phyloP scores from a whole-genome alignment of 2,797 vertebrate genomes.

The Vireo griseus region DNA sequence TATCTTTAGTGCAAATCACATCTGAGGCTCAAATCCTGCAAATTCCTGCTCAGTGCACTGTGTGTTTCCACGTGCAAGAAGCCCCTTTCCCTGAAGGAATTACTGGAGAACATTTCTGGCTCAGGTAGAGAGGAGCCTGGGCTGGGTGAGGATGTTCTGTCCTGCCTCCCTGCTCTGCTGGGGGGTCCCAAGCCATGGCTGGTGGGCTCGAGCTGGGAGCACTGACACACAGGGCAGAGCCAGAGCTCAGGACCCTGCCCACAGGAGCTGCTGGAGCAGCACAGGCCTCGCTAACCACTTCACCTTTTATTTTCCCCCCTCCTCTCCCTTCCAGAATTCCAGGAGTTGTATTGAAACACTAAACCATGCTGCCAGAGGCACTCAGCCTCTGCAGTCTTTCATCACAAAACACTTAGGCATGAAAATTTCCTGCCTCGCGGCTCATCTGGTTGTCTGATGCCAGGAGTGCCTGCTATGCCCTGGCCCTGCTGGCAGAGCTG shows the following conservation, averaged over 20 bases:
- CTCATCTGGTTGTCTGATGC: not conserved
- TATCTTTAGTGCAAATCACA: not conserved
- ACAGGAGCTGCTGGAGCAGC: not conserved
- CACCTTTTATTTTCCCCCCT: not conserved
- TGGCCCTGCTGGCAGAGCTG: not conserved
- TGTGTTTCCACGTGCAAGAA: not conserved
- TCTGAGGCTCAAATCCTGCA: not conserved
- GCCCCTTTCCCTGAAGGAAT: not conserved
- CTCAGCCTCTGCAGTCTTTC: not conserved
- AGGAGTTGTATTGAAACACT: not conserved
- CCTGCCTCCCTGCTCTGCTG: not conserved
- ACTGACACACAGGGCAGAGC: not conserved
- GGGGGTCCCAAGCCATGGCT: accelerated
- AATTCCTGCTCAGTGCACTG: accelerated
- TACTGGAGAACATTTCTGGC: not conserved
- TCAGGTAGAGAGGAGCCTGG: not conserved
- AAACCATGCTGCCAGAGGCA: not conserved
- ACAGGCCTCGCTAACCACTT: not conserved
- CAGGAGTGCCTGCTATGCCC: not conserved
- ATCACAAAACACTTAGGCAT: not conserved
- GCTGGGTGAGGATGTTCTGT: not conserved
- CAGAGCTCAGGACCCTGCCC: not conserved
- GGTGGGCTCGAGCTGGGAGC: not conserved
- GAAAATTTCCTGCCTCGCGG: not conserved
- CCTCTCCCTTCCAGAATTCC: not conserved